Percentiles rank a stretch among this genome's conserved stretches.
These are phyloP conservation scores for Labeo rohita DNA, from an alignment of 2,113 vertebrate genomes.

Conservation along the genomic window DNA sequence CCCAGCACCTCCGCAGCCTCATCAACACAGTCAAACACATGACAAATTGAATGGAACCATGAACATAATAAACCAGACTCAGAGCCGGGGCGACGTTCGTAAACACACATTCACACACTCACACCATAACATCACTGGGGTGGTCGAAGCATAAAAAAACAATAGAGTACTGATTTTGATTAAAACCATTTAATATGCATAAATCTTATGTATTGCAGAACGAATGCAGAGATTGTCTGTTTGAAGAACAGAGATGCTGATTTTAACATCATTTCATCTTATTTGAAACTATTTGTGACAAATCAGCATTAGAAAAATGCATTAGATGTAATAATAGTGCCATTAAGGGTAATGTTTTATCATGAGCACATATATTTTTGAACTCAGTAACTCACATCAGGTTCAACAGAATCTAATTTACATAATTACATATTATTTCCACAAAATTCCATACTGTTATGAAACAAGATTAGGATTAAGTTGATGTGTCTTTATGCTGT, in stretches of 20 bases:
- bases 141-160: constrained; percentile 4
- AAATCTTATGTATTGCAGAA: not conserved
- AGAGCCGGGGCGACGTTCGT: not conserved
- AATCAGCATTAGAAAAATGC: not conserved
- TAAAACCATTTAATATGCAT: not conserved
- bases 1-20: constrained; percentile 61
- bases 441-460: not conserved
- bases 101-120: constrained; percentile 24
- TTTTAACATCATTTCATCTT: not conserved
- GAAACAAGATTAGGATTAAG: constrained; percentile 17
- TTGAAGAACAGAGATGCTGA: not conserved
- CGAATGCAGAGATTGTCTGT: not conserved
- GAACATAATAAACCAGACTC: constrained; percentile 35
- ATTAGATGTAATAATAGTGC: not conserved
- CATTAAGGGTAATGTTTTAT: not conserved
- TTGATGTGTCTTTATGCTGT: not conserved
- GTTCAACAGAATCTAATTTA: not conserved
- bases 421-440: constrained; percentile 9
- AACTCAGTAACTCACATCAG: not conserved
- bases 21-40: constrained; percentile 41
- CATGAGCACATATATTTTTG: not conserved
- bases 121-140: not conserved
- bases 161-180: constrained; percentile 10
- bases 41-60: constrained; percentile 35
- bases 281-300: not conserved